Evolutionary conservation across 2,113 vertebrate species (phyloP).

Genomic region (Gallinago undulata): DNA sequence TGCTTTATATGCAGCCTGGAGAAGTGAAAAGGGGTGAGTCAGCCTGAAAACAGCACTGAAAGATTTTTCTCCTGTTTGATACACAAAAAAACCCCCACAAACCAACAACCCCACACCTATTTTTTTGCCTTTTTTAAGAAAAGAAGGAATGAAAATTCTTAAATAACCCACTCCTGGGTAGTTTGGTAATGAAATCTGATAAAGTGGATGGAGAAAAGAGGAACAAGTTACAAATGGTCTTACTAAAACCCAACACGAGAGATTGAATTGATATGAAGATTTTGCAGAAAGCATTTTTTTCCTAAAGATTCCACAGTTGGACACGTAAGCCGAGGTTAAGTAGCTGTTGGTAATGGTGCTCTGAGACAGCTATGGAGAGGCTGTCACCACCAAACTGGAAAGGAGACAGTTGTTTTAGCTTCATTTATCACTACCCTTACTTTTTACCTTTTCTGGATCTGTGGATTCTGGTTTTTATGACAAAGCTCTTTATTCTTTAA

Average conservation of each 20-base stretch:
- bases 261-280: neutral
- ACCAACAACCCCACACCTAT: no score
- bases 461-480: neutral
- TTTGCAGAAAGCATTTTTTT: neutral
- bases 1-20: neutral
- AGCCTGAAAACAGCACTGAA: neutral
- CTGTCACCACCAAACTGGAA: neutral
- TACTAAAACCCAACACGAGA: neutral
- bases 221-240: neutral
- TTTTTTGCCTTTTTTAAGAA: neutral
- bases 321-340: neutral
- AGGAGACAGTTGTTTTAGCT: neutral
- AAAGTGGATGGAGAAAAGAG: neutral
- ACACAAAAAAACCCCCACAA: neutral
- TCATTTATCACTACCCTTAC: neutral
- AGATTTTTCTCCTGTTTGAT: neutral
- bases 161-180: neutral
- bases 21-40: neutral
- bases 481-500: neutral
- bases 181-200: neutral
- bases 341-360: neutral
- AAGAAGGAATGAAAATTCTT: neutral
- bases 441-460: neutral
- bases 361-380: neutral
- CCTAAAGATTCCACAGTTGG: neutral